These are phyloP conservation scores for Doryteuthis pealeii DNA, from an alignment of 1,140 invertebrate genomes.

Conservation along the genomic window DNA sequence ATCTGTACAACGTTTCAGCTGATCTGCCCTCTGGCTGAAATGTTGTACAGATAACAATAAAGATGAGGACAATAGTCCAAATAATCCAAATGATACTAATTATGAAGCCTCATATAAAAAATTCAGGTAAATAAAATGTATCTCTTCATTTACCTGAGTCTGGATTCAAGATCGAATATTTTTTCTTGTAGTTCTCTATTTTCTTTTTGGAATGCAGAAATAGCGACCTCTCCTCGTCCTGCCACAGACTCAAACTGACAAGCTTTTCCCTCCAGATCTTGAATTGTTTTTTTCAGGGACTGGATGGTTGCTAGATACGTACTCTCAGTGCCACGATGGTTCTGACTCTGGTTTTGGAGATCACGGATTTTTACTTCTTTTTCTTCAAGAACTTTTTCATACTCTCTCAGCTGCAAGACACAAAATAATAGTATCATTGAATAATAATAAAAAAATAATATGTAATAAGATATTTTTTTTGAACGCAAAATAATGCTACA, in stretches of 20 bases:
- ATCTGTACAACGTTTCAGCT: too few species aligned
- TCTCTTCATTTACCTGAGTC: conserved; percentile 53
- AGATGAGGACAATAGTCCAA: neutral
- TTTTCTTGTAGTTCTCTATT: conserved; percentile 48
- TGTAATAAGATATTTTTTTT: too few species aligned
- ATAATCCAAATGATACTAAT: conserved; percentile 1
- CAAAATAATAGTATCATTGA: too few species aligned
- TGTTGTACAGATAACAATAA: neutral
- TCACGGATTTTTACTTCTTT: conserved; percentile 55
- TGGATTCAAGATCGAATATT: conserved; percentile 53
- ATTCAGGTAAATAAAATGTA: too few species aligned
- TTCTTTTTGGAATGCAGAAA: conserved; percentile 52
- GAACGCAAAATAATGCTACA: too few species aligned
- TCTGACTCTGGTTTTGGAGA: conserved; percentile 44
- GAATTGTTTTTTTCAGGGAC: conserved; percentile 44
- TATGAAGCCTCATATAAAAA: too few species aligned
- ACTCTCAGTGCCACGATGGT: conserved; percentile 45
- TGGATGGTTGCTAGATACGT: conserved; percentile 43
- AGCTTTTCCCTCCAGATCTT: conserved; percentile 48
- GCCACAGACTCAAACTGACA: conserved; percentile 50
- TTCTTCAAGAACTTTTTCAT: conserved; percentile 46
- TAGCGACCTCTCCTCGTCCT: conserved; percentile 52
- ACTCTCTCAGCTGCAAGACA: conserved; percentile 40
- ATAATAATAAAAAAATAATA: too few species aligned
- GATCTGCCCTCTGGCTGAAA: too few species aligned